Evolutionary conservation across 2,888 invertebrate genomes (phyloP).

Genomic region (Aphodius granarius): DNA sequence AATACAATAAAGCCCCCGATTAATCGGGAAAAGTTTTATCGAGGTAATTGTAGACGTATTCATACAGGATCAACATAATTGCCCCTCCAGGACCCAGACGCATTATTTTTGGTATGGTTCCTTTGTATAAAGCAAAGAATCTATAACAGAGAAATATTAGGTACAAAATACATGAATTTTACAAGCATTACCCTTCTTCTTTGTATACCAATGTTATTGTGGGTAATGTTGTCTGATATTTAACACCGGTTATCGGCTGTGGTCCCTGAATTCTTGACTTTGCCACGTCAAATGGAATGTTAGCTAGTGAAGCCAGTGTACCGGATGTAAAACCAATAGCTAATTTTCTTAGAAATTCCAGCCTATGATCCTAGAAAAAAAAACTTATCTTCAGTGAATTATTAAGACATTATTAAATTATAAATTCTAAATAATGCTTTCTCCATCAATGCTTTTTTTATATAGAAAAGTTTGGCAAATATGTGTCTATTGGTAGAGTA

Average conservation of each 20-base stretch:
- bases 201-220: constrained; percentile 74
- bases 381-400: background rate
- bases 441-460: too few relatives aligned
- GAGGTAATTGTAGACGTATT: constrained; percentile 79
- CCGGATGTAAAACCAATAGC: constrained; percentile 86
- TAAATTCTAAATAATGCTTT: too few relatives aligned
- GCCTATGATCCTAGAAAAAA: constrained; percentile 62
- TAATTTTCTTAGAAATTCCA: constrained; percentile 76
- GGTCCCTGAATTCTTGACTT: constrained; percentile 95
- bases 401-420: background rate
- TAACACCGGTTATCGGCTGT: constrained; percentile 71
- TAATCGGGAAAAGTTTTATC: constrained; percentile 53
- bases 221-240: constrained; percentile 76
- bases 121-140: constrained; percentile 87
- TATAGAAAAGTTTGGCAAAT: too few relatives aligned
- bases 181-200: constrained; percentile 79
- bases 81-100: constrained; percentile 93
- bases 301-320: constrained; percentile 80
- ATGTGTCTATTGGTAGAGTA: too few relatives aligned
- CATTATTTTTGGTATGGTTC: constrained; percentile 86
- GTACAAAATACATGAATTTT: background rate
- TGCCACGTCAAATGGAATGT: constrained; percentile 96
- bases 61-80: constrained; percentile 92
- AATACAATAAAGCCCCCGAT: background rate
- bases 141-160: too few relatives aligned